Base-by-base conservation (phyloP, 2,888 invertebrate species). In the Nomada ferruginata region DNA sequence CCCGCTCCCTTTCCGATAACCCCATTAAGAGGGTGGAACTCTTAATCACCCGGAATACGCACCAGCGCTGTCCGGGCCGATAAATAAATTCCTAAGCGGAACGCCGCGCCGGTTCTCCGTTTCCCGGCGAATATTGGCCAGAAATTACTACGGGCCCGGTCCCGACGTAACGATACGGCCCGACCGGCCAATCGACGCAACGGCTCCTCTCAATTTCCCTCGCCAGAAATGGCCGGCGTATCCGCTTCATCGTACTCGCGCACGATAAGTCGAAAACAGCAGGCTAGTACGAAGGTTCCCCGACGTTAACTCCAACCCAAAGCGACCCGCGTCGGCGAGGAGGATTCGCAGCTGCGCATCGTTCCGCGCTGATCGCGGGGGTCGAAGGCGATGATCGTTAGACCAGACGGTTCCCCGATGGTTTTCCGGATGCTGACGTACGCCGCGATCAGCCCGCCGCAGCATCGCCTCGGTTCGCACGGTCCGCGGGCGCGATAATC, bases 401-500 rank as follows among this genome's bases (percentile, higher is more conserved):
- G 29, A n/a, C 18, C 18, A 18, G 47, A 15, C 15, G 44, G 47
- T 47, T 29, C 73, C 64, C 29, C 86, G 59, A 63, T 76, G 69
- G 77, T 80, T 42, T 86, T 86, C 81, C 87, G 77, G 83, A 81
- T 83, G 57, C 73, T 60, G 36, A 63, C 65, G 63, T 29, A 60
- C 29, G 74, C 63, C 70, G n/a, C 70, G 50, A 13, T 13, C 13
- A 15, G 18, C 29, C 7, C 0, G 29, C 29, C 29, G 36, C 15
- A 52, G 42, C 20, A 4, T 18, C 47, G 57, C 44, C 36, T 59
- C 72, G 85, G 84, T 87, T 87, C 87, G 86, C 87, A 87, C 89
- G 87, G 85, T 89, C 78, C 85, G 87, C 79, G 84, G 85, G 85
- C 87, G 90, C 90, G 91, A 92, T 92, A 91, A 92, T 92, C 92